Evolutionary conservation across 1,140 invertebrate species (phyloP).

Genomic region (Odontomachus brunneus): DNA sequence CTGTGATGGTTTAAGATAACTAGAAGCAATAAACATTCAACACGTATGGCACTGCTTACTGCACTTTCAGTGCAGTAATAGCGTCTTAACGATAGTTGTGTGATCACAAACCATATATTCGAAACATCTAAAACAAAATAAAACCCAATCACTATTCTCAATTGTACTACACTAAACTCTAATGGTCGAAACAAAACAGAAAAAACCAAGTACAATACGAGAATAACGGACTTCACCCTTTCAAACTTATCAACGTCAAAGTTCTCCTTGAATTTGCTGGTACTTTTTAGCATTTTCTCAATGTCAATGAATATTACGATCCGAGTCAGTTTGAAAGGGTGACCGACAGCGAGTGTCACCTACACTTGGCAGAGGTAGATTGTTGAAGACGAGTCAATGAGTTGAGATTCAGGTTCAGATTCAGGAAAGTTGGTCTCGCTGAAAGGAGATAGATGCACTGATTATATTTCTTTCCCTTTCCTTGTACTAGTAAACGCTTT

Average conservation of each 20-base stretch:
- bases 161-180: slow-evolving; percentile 5
- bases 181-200: slow-evolving; percentile 19
- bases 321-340: slow-evolving; percentile 74
- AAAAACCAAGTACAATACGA: slow-evolving; percentile 51
- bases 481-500: slow-evolving; percentile 54
- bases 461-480: slow-evolving; percentile 73
- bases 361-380: slow-evolving; percentile 88
- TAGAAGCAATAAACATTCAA: slow-evolving; percentile 61
- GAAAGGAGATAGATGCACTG: slow-evolving; percentile 88
- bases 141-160: slow-evolving; percentile 11
- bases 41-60: slow-evolving; percentile 43
- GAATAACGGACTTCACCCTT: slow-evolving; percentile 64
- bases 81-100: not conserved
- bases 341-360: slow-evolving; percentile 80
- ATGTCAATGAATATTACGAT: not conserved
- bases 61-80: slow-evolving; percentile 30
- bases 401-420: slow-evolving; percentile 97
- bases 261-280: not conserved
- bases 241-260: slow-evolving; percentile 56
- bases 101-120: slow-evolving; percentile 32
- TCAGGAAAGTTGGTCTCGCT: slow-evolving; percentile 98
- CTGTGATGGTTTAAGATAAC: slow-evolving; percentile 21
- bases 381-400: slow-evolving; percentile 93
- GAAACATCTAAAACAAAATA: slow-evolving; percentile 2
- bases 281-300: not conserved